Conservation (phyloP, 2,797 vertebrate genomes). For the Sebastes diaconus region DNA sequence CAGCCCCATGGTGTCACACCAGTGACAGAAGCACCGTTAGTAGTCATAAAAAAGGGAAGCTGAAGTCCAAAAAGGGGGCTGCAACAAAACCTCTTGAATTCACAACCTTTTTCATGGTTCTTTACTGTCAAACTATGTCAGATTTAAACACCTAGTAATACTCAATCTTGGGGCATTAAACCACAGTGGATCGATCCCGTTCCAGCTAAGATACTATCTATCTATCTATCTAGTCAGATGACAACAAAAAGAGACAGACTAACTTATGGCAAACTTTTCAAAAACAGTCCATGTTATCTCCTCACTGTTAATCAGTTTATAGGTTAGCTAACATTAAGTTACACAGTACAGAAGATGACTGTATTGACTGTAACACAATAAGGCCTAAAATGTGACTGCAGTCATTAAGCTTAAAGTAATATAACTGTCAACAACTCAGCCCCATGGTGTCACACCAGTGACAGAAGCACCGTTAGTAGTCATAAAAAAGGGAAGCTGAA, state of each 20-base stretch:
- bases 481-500: constrained; percentile 24
- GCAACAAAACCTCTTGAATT: too few species aligned
- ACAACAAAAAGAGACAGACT: too few species aligned
- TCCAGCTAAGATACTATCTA: too few species aligned
- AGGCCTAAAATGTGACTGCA: neutral
- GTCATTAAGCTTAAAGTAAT: neutral
- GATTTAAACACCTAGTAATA: too few species aligned
- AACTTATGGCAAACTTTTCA: too few species aligned
- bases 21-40: neutral
- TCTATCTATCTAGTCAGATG: too few species aligned
- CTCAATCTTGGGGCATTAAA: too few species aligned
- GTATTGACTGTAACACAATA: neutral
- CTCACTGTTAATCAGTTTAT: neutral
- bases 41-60: constrained; percentile 19
- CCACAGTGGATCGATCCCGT: too few species aligned
- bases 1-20: neutral
- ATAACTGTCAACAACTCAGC: neutral
- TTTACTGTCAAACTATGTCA: too few species aligned
- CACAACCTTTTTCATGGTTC: fast-evolving
- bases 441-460: neutral
- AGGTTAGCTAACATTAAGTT: neutral
- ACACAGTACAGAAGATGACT: neutral
- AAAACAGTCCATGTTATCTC: neutral
- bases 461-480: neutral
- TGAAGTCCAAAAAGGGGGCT: neutral